Evolutionary conservation across 2,113 vertebrate species (phyloP), one percentile per base, ranked within the genome.

Genomic region (Colistium nudipinnis): DNA sequence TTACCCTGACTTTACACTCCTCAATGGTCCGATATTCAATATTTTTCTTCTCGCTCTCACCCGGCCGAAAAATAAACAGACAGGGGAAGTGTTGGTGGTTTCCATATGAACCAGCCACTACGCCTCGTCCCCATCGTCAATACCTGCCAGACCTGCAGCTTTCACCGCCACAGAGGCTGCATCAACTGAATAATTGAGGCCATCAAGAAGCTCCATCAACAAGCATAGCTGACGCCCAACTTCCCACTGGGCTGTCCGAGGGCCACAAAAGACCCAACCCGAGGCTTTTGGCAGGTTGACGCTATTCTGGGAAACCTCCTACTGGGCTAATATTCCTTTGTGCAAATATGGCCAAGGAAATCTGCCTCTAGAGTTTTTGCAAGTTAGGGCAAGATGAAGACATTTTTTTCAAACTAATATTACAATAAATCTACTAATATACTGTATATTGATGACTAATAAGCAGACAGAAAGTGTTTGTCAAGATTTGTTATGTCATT

Each of bases 101-200:
- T 62, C 62, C 55, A 20, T 31, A 20, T 35, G 14, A 74, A 48
- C 63, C 44, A 22, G 52, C 33, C 27, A 71, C 76, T 74, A 67
- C 14, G 39, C 73, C 70, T 45, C 12, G 17, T 71, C 66, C 38
- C 66, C 70, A 48, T 72, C 61, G 25, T 39, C 62, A 12, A 78
- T 81, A 60, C 66, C 79, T 44, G 27, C 53, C 76, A 54, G 79
- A 76, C 76, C 75, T 9, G 71, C 51, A 17, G 76, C 70, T 73
- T 70, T 81, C 64, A 33, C 78, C 68, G 31, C 65, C 54, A 30
- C 82, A 77, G 72, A 79, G 81, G 82, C 82, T 70, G 43, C 70
- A 71, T 91, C 81, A 68, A 71, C 78, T 79, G 63, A 89, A 89
- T 89, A 86, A 88, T 88, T 85, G 85, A 91, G 65, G 84, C 84